Evolutionary conservation across 2,888 invertebrate species (phyloP), one percentile per base, ranked within the genome.

Genomic region (Selenia dentaria): DNA sequence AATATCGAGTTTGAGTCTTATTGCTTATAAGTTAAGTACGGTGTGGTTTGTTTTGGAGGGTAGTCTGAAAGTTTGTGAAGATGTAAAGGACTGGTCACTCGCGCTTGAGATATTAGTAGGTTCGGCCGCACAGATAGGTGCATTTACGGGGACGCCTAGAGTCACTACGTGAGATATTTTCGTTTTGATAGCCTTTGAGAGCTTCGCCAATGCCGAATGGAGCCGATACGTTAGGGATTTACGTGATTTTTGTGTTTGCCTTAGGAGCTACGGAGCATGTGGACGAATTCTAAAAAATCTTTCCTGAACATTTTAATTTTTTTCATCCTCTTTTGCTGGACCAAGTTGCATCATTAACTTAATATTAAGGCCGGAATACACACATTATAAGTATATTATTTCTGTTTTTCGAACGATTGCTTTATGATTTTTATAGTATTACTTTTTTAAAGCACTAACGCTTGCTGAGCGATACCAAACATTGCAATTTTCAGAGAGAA

Each of bases 41-140:
- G 25, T 16, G 6, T 33, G 3, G 31, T 20, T 6, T 2, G n/a
- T 24, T 41, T 43, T 9, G 6, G 12, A 14, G 16, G 29, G 32
- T 31, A 10, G 41, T 36, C 39, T 18, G 41, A 58, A 68, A 54
- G 18, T 59, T 78, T 57, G 85, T 70, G 70, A 68, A 74, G 74
- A 74, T 76, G 73, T 69, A 72, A 81, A 80, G 75, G 75, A 72
- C 73, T 75, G 71, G 74, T 74, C 79, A 80, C 82, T 78, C 74
- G 67, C 81, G 76, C 72, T 79, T 87, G 88, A 89, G 87, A 88
- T 88, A 89, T 89, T 86, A 87, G 85, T 74, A 82, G 81, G 73
- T 73, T 71, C 70, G 67, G 67, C 57, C 51, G 66, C 64, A 73
- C 73, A 82, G 83, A 83, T 81, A 83, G 77, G 75, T 82, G 86